Percentiles rank a stretch among this genome's conserved stretches.
Evolutionary conservation across 2,888 invertebrate genomes (phyloP).

Genomic region (Plebejus argus): DNA sequence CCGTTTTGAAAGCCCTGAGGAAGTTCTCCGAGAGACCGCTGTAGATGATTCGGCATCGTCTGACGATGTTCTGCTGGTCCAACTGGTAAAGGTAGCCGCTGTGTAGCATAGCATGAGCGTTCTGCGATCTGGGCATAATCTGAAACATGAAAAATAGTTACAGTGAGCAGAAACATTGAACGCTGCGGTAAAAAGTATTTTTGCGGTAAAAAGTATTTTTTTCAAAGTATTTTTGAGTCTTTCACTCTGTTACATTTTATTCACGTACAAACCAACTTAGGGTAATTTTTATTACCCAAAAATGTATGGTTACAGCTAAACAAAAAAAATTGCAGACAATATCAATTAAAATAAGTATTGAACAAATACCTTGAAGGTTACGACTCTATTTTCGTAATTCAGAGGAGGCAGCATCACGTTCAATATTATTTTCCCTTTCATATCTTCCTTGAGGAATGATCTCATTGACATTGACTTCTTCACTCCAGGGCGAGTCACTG

Average conservation of each 20-base stretch:
- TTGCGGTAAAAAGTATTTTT: no score
- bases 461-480: slow-evolving; percentile 55
- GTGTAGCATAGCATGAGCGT: slow-evolving; percentile 87
- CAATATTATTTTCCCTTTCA: slow-evolving; percentile 74
- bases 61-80: slow-evolving; percentile 51
- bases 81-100: slow-evolving; percentile 83
- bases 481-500: slow-evolving; percentile 36
- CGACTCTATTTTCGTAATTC: slow-evolving; percentile 66
- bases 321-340: no score
- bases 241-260: no score
- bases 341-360: no score
- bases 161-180: background rate
- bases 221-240: background rate
- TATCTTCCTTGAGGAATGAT: slow-evolving; percentile 65
- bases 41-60: slow-evolving; percentile 72
- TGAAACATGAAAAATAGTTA: slow-evolving; percentile 51
- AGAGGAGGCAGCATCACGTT: slow-evolving; percentile 78
- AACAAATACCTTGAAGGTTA: slow-evolving; percentile 81
- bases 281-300: no score
- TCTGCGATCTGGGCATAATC: slow-evolving; percentile 87
- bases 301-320: no score
- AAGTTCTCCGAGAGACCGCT: slow-evolving; percentile 71
- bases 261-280: no score
- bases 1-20: slow-evolving; percentile 70
- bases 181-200: background rate